Evolutionary conservation across 2,888 invertebrate species (phyloP).

Genomic region (Leptinotarsa peninsularis): DNA sequence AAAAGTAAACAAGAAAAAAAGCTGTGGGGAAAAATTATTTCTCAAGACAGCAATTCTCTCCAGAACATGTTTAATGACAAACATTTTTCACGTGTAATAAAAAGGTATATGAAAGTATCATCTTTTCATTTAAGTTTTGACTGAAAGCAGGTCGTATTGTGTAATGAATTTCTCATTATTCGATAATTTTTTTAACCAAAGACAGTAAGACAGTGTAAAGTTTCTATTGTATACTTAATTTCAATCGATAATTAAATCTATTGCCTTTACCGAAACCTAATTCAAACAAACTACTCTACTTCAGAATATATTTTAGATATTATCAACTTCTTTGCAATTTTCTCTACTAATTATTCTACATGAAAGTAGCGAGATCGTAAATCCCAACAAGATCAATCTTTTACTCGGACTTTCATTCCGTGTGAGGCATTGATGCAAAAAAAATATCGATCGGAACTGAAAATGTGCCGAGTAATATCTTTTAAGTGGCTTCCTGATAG

Average conservation of each 20-base stretch:
- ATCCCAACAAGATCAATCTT: constrained; percentile 23
- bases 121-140: too few relatives aligned
- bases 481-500: constrained; percentile 34
- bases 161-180: too few relatives aligned
- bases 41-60: too few relatives aligned
- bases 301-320: constrained; percentile 13
- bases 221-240: too few relatives aligned
- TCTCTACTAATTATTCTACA: constrained; percentile 19
- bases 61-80: too few relatives aligned
- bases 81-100: too few relatives aligned
- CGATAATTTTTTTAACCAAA: too few relatives aligned
- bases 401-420: constrained; percentile 30
- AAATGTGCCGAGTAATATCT: constrained; percentile 35
- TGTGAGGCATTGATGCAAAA: constrained; percentile 32
- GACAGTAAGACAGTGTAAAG: too few relatives aligned
- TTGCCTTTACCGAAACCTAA: not conserved
- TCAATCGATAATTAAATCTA: not conserved
- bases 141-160: too few relatives aligned
- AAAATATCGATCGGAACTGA: constrained; percentile 29
- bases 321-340: constrained; percentile 16
- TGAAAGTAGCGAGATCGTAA: constrained; percentile 28
- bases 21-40: too few relatives aligned
- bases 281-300: constrained; percentile 6
- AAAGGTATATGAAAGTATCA: too few relatives aligned
- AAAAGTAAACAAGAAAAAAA: too few relatives aligned